Base-by-base conservation (phyloP, 1,140 invertebrate genomes). In the Zaprionus taronus region DNA sequence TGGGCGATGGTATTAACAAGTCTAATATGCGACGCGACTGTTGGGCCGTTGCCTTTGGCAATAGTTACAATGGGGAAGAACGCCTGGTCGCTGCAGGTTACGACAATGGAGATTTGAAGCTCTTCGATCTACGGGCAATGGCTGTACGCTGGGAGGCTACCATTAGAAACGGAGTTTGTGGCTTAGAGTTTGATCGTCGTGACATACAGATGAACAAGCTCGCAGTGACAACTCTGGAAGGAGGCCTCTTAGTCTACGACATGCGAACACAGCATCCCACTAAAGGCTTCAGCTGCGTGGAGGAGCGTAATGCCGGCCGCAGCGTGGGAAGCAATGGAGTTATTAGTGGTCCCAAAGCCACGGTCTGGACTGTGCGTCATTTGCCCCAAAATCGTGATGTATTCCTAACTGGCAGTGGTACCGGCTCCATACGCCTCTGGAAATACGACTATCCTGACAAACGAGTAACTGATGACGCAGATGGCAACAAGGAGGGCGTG, bases 131-230 rank as follows among this genome's bases (percentile, higher is more conserved):
- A n/a, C 95, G 95, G 79, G 95, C 95, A 14, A 97, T 99, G 96
- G 94, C 94, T 5, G 87, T 99, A 1, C 93, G 95, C 80, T 99
- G 98, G 98, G 98, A 99, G 92, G 96, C 96, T 34, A 98, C 98
- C 93, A 92, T 99, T 2, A 98, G 97, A 91, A 99, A 99, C 95
- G 98, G 98, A 71, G 97, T 99, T 7, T 99, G 98, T 85, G 94
- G 94, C 62, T 55, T 98, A 14, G 97, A 99, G 93, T 99, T 99
- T 94, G 98, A 99, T 93, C 94, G 98, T 28, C 97, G 97, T 91
- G 98, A 99, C 91, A 99, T 99, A 80, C 94, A 95, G 69, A 99
- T 99, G 97, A 99, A 99, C 91, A 99, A 99, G 94, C 91, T 99
- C 60, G 96, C 98, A 2, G 97, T 96, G 0, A 98, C 98, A 5